A percentile compares a stretch with the other conserved stretches of the same genome.
Evolutionary conservation across 92 coral and sea anemone species (phyloP).

Genomic region (Chrysogorgia sp.): DNA sequence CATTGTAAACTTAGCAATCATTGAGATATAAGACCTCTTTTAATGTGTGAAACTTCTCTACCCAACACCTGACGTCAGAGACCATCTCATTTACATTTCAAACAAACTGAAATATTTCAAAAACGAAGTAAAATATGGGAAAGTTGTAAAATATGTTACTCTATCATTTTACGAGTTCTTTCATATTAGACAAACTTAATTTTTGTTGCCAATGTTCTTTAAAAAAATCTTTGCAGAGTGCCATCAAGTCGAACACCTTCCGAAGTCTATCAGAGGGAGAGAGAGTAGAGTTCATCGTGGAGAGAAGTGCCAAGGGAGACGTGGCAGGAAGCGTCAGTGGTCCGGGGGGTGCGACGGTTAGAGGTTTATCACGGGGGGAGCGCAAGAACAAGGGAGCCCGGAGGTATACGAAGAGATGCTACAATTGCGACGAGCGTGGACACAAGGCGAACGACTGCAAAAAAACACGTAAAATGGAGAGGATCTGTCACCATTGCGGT

Average conservation of each 20-base stretch:
- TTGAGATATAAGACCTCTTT: too few relatives aligned
- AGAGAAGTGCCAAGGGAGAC: conserved; percentile 80
- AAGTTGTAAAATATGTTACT: too few relatives aligned
- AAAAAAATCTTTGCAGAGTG: conserved; percentile 67
- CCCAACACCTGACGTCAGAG: too few relatives aligned
- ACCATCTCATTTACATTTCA: too few relatives aligned
- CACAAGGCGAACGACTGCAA: conserved; percentile 86
- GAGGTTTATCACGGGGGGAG: conserved; percentile 71
- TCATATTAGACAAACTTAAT: too few relatives aligned
- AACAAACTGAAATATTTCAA: too few relatives aligned
- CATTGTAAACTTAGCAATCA: too few relatives aligned
- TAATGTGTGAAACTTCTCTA: too few relatives aligned
- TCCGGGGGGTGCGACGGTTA: conserved; percentile 77
- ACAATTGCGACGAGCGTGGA: conserved; percentile 85
- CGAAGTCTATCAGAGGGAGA: conserved; percentile 90
- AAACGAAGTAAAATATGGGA: too few relatives aligned
- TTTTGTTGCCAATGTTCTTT: not conserved
- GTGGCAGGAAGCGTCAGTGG: conserved; percentile 83
- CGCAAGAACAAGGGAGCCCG: conserved; percentile 93
- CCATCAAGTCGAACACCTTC: conserved; percentile 82
- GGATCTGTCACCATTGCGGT: conserved; percentile 93
- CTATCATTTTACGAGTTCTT: too few relatives aligned
- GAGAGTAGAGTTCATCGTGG: conserved; percentile 73
- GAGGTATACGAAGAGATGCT: conserved; percentile 85
- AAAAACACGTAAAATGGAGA: conserved; percentile 58